Evolutionary conservation across 2,888 invertebrate species (phyloP).

Genomic region (Glaucopsyche alexis): DNA sequence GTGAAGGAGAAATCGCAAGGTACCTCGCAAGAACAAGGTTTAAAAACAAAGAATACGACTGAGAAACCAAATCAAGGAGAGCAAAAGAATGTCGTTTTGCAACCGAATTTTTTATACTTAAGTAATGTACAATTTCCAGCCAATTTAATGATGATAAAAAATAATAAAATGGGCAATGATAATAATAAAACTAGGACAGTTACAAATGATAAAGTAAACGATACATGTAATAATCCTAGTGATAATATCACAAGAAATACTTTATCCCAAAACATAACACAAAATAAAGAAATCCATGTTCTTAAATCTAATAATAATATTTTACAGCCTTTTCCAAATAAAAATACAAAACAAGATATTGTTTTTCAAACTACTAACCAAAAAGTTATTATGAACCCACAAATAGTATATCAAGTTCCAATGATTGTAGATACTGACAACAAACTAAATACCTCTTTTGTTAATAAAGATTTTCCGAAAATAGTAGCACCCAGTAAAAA

Average conservation of each 20-base stretch:
- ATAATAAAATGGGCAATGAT: constrained; percentile 55
- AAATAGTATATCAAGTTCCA: constrained; percentile 70
- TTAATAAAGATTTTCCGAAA: constrained; percentile 53
- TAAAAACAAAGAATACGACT: constrained; percentile 52
- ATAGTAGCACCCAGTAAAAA: constrained; percentile 48
- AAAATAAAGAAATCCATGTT: constrained; percentile 58
- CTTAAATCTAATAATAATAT: constrained; percentile 60
- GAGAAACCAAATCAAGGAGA: constrained; percentile 55
- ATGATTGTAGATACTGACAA: constrained; percentile 60
- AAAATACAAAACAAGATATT: constrained; percentile 56
- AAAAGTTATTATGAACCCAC: constrained; percentile 64
- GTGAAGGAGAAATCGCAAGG: constrained; percentile 77
- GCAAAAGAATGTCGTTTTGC: constrained; percentile 62
- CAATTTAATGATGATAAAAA: constrained; percentile 74
- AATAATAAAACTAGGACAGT: constrained; percentile 48
- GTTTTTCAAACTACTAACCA: constrained; percentile 57
- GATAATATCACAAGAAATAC: constrained; percentile 47
- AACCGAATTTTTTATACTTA: constrained; percentile 70
- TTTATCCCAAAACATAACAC: constrained; percentile 44
- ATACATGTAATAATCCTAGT: constrained; percentile 35
- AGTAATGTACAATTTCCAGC: constrained; percentile 70
- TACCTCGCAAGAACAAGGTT: constrained; percentile 64
- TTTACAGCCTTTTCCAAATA: constrained; percentile 55
- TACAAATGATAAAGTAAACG: constrained; percentile 52
- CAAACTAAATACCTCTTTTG: constrained; percentile 51